Evolutionary conservation across 2,113 vertebrate genomes (phyloP).

Genomic region (Pedetes capensis): DNA sequence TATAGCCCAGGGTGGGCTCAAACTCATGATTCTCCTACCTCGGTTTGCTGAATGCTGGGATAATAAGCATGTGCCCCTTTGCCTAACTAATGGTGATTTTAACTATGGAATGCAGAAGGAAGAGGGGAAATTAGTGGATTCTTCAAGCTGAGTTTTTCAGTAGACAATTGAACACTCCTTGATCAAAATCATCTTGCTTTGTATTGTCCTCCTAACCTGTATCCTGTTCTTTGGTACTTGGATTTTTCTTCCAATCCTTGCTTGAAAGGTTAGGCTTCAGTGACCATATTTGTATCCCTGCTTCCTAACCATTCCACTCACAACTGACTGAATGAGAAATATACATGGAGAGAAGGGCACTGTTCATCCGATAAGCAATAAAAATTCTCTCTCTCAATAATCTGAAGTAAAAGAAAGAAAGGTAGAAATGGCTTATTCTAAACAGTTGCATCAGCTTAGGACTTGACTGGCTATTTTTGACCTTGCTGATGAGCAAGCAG

Average conservation of each 20-base stretch:
- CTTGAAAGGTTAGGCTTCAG: background rate
- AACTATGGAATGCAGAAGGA: background rate
- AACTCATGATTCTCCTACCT: too few relatives aligned
- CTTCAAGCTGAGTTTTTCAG: background rate
- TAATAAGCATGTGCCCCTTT: too few relatives aligned
- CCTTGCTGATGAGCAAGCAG: background rate
- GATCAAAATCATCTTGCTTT: background rate
- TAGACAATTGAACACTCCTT: background rate
- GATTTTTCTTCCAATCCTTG: background rate
- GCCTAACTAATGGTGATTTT: background rate
- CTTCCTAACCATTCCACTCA: background rate
- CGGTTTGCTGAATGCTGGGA: too few relatives aligned
- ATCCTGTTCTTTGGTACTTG: background rate
- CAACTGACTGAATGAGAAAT: background rate
- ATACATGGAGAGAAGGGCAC: background rate
- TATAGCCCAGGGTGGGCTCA: too few relatives aligned
- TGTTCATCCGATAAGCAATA: background rate
- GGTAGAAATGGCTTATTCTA: background rate
- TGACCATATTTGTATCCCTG: background rate
- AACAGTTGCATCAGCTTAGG: background rate
- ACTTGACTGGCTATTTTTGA: background rate
- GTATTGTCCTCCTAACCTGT: background rate
- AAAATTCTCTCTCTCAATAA: background rate
- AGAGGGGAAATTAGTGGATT: background rate
- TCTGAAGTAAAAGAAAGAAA: background rate